A percentile compares a stretch with the other conserved stretches of the same genome.
These are phyloP conservation scores for Remorina albescens DNA, from an alignment of 2,797 vertebrate genomes.

Conservation along the genomic window DNA sequence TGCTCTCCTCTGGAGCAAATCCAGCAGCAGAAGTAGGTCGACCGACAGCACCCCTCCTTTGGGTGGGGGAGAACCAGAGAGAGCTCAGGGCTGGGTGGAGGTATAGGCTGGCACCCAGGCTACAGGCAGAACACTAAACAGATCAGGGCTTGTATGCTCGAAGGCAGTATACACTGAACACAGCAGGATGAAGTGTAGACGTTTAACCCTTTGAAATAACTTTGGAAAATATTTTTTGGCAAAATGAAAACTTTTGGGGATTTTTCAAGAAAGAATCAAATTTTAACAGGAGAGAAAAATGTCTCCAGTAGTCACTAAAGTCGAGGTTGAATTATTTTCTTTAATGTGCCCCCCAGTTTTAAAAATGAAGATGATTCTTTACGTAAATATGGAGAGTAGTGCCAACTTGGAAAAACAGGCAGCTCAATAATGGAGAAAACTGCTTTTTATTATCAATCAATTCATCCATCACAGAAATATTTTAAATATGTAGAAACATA, in stretches of 20 bases:
- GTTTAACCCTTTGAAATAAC: slow-evolving; percentile 4
- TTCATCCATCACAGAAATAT: not conserved
- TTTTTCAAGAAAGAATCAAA: not conserved
- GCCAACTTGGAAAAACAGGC: not conserved
- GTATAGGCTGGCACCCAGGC: slow-evolving; percentile 61
- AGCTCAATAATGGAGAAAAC: not conserved
- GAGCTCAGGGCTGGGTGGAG: slow-evolving; percentile 56
- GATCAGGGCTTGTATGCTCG: slow-evolving; percentile 46
- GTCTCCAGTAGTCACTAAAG: too few species aligned
- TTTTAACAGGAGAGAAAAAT: not conserved
- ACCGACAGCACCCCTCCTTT: slow-evolving; percentile 62
- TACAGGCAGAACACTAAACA: slow-evolving; percentile 48
- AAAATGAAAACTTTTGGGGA: not conserved
- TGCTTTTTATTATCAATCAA: slow-evolving; percentile 18
- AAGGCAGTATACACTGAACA: slow-evolving; percentile 45
- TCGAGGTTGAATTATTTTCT: too few species aligned
- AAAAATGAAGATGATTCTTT: slow-evolving; percentile 14
- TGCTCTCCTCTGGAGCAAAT: slow-evolving; percentile 73
- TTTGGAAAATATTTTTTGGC: not conserved
- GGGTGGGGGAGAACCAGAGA: slow-evolving; percentile 46
- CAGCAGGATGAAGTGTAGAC: slow-evolving; percentile 37
- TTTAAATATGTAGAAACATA: not conserved
- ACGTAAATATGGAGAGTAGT: not conserved
- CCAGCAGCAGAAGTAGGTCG: slow-evolving; percentile 83
- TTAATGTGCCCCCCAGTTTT: too few species aligned